Conservation (phyloP, 2,888 invertebrate genomes). For the Nebria brevicollis region DNA sequence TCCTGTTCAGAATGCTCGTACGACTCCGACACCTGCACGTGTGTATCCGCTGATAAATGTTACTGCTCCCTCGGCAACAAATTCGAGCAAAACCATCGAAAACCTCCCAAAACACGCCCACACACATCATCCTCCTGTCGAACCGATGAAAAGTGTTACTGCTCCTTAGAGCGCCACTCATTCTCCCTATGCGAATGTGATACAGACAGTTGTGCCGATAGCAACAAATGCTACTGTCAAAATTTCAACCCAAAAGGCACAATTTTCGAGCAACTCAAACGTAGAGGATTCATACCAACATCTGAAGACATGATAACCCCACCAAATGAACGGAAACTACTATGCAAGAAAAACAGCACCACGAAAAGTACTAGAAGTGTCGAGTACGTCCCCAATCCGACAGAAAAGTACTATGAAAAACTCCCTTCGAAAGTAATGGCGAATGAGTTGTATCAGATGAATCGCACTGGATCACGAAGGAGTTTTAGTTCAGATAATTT, state of each 20-base stretch:
- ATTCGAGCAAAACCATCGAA: conserved; percentile 55
- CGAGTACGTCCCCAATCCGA: conserved; percentile 67
- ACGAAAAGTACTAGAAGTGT: conserved; percentile 63
- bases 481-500: conserved; percentile 70
- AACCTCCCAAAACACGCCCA: not conserved
- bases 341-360: conserved; percentile 58
- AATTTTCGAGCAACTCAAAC: conserved; percentile 65
- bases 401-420: conserved; percentile 65
- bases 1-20: conserved; percentile 89
- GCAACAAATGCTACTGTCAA: conserved; percentile 88
- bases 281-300: conserved; percentile 64
- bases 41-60: conserved; percentile 81
- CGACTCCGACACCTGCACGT: conserved; percentile 85
- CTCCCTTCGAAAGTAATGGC: conserved; percentile 60
- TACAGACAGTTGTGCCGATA: conserved; percentile 87
- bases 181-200: conserved; percentile 80
- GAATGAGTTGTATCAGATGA: conserved; percentile 50
- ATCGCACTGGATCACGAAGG: conserved; percentile 51
- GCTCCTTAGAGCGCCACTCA: conserved; percentile 63
- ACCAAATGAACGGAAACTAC: conserved; percentile 56
- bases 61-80: conserved; percentile 81
- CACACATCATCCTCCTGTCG: conserved; percentile 58
- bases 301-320: conserved; percentile 49
- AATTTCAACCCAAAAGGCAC: conserved; percentile 52
- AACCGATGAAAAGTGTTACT: conserved; percentile 71